Evolutionary conservation across 2,888 invertebrate species (phyloP).

Genomic region (Athalia rosae): DNA sequence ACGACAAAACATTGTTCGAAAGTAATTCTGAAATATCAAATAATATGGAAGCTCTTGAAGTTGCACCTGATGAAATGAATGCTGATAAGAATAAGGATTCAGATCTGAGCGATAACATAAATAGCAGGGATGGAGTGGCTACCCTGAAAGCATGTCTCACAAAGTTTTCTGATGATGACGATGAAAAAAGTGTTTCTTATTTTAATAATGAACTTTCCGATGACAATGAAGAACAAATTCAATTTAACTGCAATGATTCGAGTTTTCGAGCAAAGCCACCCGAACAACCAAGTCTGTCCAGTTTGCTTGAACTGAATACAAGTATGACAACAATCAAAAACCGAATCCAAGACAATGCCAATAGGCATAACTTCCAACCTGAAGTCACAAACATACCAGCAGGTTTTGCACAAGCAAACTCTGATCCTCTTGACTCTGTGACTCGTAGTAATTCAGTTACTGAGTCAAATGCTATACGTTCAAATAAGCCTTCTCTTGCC

Average conservation of each 20-base stretch:
- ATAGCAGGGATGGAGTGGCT: too few species aligned
- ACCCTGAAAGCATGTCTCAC: neutral
- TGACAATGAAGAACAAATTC: neutral
- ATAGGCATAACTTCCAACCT: neutral
- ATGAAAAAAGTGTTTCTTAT: neutral
- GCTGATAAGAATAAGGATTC: neutral
- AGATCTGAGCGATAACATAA: neutral
- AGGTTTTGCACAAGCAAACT: neutral
- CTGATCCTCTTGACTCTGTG: neutral
- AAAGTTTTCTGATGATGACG: conserved; percentile 3
- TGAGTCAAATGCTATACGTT: conserved; percentile 12
- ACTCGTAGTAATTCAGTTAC: conserved; percentile 1
- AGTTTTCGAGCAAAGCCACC: neutral
- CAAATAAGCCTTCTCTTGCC: conserved; percentile 46
- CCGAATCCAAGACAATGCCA: neutral
- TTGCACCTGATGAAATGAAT: conserved; percentile 19
- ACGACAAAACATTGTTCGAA: neutral
- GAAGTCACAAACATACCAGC: neutral
- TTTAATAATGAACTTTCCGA: neutral
- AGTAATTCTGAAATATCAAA: conserved; percentile 9
- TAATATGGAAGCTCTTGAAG: neutral
- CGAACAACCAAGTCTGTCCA: neutral
- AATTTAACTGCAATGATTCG: neutral
- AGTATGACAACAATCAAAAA: neutral
- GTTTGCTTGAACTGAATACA: neutral